Evolutionary conservation across 2,797 vertebrate species (phyloP), one percentile per base, ranked within the genome.

Genomic region (Microctenopoma lineatum): DNA sequence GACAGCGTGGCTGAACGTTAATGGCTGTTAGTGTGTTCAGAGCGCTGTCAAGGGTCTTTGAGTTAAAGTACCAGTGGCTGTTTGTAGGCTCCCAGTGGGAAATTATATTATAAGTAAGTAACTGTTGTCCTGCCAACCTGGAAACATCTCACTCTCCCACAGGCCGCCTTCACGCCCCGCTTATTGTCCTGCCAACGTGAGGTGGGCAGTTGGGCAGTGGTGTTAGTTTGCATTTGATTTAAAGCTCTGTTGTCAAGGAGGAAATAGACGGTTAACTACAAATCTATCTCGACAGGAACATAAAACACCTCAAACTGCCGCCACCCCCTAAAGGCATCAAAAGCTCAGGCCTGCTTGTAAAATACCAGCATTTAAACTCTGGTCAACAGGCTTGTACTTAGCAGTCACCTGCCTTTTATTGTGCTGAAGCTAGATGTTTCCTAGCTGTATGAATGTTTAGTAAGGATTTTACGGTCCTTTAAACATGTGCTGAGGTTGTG

Each of bases 1-100:
- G 91, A 80, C 92, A 38, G 44, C 1, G 9, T 59, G 88, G 66
- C 88, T 80, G 74, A 68, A 62, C 42, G 73, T 15, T 89, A 87
- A 90, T 87, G 85, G 77, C 80, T 70, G 52, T 46, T 80, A 71
- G 81, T 84, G 80, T 57, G 48, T 51, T 79, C 57, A 44, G 25
- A n/a, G 48, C 50, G 26, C 42, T 52, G 67, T 53, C 29, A 39
- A 14, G n/a, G 61, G 29, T 79, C 67, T 73, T 66, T 60, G 71
- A 70, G 70, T 75, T 59, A 61, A 75, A 36, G 41, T 9, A 27
- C 12, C 44, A 45, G 21, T 51, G 45, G 5, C 53, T 47, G 8
- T 13, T 57, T 47, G 41, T 39, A 51, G 10, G 21, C 48, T 47
- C 59, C 66, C 64, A 32, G 47, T 41, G 67, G 64, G 69, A 70